phyloP scores from a whole-genome alignment of 2,797 vertebrate species.

The Botia almorhae region DNA sequence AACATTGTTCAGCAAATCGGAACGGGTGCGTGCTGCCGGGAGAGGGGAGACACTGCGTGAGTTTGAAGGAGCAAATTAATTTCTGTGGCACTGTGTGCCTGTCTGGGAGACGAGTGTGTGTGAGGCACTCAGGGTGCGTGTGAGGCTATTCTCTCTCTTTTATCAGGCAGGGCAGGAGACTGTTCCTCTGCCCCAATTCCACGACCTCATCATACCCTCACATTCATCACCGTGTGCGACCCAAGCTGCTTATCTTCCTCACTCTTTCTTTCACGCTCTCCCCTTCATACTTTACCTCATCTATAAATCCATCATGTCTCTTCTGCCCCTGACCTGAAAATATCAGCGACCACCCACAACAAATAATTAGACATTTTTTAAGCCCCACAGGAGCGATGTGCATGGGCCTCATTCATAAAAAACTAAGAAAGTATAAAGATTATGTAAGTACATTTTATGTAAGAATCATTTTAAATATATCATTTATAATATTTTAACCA shows the following conservation, averaged over 20 bases:
- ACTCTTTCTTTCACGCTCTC: constrained; percentile 52
- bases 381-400: background rate
- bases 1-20: constrained; percentile 66
- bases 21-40: constrained; percentile 57
- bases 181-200: constrained; percentile 55
- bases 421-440: background rate
- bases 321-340: constrained; percentile 42
- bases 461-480: background rate
- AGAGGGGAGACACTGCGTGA: constrained; percentile 42
- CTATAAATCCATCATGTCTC: constrained; percentile 32
- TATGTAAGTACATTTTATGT: background rate
- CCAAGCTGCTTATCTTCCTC: constrained; percentile 41
- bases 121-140: constrained; percentile 37
- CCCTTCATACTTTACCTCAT: constrained; percentile 18
- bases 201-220: constrained; percentile 55
- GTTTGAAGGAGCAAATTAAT: constrained; percentile 66
- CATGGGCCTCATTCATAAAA: background rate
- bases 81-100: constrained; percentile 54
- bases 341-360: constrained; percentile 40
- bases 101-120: constrained; percentile 51
- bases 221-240: constrained; percentile 55
- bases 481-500: background rate
- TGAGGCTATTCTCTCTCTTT: constrained; percentile 51
- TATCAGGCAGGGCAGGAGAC: constrained; percentile 59
- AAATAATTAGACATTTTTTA: constrained; percentile 51